These are phyloP conservation scores for Psephotus haematonotus DNA, from an alignment of 2,113 vertebrate genomes.

Conservation along the genomic window DNA sequence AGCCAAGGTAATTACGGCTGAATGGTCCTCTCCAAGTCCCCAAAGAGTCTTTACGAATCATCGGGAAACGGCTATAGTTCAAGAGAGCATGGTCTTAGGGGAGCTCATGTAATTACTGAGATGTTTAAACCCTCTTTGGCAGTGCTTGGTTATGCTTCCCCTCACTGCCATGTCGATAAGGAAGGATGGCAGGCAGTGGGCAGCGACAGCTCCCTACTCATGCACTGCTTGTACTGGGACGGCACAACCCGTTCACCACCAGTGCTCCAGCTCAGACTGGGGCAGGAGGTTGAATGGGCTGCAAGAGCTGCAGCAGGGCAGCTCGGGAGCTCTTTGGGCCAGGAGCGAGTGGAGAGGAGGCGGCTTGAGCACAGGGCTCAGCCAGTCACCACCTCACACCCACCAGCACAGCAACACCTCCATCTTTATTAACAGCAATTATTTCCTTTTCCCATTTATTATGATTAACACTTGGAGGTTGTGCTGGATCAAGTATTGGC, in stretches of 20 bases:
- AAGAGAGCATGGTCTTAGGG: not conserved
- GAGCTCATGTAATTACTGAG: not conserved
- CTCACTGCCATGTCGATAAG: accelerated
- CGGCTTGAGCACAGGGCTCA: accelerated
- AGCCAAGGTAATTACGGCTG: conserved; percentile 34
- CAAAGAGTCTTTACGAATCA: conserved; percentile 1
- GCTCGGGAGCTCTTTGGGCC: not conserved
- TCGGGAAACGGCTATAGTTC: conserved; percentile 24
- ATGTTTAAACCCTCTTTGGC: not conserved
- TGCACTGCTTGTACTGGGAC: accelerated
- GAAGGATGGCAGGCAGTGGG: not conserved
- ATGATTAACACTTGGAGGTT: conserved; percentile 2
- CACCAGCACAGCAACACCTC: not conserved
- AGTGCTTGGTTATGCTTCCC: not conserved
- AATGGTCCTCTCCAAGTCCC: not conserved
- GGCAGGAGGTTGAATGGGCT: accelerated
- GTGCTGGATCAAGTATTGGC: not conserved
- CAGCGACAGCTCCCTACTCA: not conserved
- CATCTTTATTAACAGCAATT: not conserved
- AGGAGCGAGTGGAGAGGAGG: not conserved
- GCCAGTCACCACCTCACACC: not conserved
- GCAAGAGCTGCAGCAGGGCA: not conserved
- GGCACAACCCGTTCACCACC: accelerated
- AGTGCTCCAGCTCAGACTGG: not conserved
- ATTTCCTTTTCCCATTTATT: not conserved